Evolutionary conservation across 2,888 invertebrate genomes (phyloP).

Genomic region (Monochamus alternatus): DNA sequence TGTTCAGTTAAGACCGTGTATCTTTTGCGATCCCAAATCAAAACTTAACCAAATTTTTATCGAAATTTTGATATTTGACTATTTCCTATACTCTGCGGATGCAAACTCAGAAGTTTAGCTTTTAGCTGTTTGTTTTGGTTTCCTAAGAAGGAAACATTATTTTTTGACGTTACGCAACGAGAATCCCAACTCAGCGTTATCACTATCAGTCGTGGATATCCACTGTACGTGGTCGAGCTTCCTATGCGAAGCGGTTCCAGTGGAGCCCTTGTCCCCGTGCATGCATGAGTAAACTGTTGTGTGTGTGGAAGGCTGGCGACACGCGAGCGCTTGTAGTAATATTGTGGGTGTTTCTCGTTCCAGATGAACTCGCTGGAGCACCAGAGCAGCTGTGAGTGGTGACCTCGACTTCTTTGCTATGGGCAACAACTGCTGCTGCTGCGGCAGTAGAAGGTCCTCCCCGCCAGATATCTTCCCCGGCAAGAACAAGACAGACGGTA

Average conservation of each 20-base stretch:
- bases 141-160: neutral
- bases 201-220: constrained; percentile 18
- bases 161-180: neutral
- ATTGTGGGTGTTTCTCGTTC: constrained; percentile 46
- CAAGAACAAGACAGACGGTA: constrained; percentile 37
- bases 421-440: constrained; percentile 93
- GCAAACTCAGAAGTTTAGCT: no score
- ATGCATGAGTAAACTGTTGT: constrained; percentile 31
- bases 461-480: constrained; percentile 74
- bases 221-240: constrained; percentile 10
- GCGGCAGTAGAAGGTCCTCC: constrained; percentile 82
- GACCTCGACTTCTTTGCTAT: constrained; percentile 70
- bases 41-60: no score
- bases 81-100: no score
- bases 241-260: neutral
- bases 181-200: neutral
- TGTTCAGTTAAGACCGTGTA: no score
- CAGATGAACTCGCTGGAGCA: constrained; percentile 46
- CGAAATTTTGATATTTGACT: no score
- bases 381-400: constrained; percentile 46
- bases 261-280: neutral
- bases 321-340: constrained; percentile 29
- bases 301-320: constrained; percentile 17
- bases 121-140: no score
- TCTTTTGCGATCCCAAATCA: no score